These are phyloP conservation scores for Drosophila cardini DNA, from an alignment of 1,140 invertebrate genomes.

Conservation along the genomic window DNA sequence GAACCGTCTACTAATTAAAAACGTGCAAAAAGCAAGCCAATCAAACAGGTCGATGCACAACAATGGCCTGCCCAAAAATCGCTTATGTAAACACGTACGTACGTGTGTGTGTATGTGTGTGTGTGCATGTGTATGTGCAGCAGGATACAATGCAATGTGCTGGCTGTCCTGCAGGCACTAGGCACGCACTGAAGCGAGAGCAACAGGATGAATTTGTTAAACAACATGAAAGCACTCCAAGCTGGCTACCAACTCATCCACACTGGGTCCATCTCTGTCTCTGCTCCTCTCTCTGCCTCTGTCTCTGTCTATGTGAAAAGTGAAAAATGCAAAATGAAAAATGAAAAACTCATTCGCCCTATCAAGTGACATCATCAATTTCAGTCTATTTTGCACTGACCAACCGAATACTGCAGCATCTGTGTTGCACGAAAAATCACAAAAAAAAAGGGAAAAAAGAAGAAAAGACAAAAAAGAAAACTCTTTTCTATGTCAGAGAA, in stretches of 20 bases:
- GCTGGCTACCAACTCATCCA: not conserved
- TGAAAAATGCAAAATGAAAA: constrained; percentile 76
- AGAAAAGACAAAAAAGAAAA: not conserved
- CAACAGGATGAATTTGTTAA: constrained; percentile 83
- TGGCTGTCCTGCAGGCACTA: constrained; percentile 47
- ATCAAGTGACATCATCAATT: constrained; percentile 84
- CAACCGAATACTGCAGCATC: constrained; percentile 30
- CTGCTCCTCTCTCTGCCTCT: constrained; percentile 2
- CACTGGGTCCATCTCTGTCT: not conserved
- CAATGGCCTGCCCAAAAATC: constrained; percentile 59
- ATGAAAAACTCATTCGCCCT: constrained; percentile 83
- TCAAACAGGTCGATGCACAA: constrained; percentile 82
- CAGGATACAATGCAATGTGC: constrained; percentile 54
- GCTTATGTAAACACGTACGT: constrained; percentile 22
- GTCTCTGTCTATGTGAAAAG: constrained; percentile 11
- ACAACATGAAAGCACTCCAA: constrained; percentile 57
- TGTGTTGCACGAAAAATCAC: constrained; percentile 7
- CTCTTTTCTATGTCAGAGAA: constrained; percentile 9
- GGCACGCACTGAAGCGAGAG: constrained; percentile 76
- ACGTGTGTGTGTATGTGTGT: constrained; percentile 15
- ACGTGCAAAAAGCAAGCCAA: constrained; percentile 81
- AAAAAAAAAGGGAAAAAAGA: constrained; percentile 41
- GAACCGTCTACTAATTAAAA: constrained; percentile 69
- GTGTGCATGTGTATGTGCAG: not conserved
- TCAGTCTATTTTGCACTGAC: constrained; percentile 78